Evolutionary conservation across 1,140 invertebrate genomes (phyloP).

Genomic region (Tetragonula clypearis): DNA sequence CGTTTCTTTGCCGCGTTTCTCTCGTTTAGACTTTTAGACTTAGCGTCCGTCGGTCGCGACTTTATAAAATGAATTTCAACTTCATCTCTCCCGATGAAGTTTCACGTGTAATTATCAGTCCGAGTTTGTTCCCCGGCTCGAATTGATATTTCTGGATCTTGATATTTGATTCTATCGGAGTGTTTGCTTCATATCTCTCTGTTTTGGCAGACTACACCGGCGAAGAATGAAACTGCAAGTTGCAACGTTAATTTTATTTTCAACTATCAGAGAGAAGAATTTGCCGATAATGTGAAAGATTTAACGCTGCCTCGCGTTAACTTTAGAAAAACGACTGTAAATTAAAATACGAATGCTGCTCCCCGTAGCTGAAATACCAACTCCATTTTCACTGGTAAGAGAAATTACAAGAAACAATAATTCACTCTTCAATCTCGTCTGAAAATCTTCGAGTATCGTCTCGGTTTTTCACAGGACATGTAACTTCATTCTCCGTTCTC

Average conservation of each 20-base stretch:
- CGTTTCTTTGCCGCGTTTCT: background rate
- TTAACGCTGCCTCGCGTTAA: too few relatives aligned
- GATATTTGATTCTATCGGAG: background rate
- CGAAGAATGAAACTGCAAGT: too few relatives aligned
- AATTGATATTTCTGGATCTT: background rate
- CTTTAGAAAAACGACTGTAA: too few relatives aligned
- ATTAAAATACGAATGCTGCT: too few relatives aligned
- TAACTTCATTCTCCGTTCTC: constrained; percentile 7
- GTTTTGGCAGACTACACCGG: too few relatives aligned
- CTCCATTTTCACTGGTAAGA: too few relatives aligned
- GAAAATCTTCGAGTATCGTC: background rate
- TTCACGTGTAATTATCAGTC: background rate
- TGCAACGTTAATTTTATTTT: too few relatives aligned
- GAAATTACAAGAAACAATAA: too few relatives aligned
- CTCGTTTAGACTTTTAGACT: constrained; percentile 8
- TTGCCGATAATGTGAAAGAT: too few relatives aligned
- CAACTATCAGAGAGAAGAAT: too few relatives aligned
- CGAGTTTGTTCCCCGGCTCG: background rate
- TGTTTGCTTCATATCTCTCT: too few relatives aligned
- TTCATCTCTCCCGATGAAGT: constrained; percentile 1
- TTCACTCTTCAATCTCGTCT: background rate
- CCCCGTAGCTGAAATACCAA: too few relatives aligned
- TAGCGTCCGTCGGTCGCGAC: constrained; percentile 19
- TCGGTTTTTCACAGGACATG: background rate
- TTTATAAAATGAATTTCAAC: constrained; percentile 56